phyloP scores from a whole-genome alignment of 2,797 vertebrate species.

The Rhinogobio ventralis region DNA sequence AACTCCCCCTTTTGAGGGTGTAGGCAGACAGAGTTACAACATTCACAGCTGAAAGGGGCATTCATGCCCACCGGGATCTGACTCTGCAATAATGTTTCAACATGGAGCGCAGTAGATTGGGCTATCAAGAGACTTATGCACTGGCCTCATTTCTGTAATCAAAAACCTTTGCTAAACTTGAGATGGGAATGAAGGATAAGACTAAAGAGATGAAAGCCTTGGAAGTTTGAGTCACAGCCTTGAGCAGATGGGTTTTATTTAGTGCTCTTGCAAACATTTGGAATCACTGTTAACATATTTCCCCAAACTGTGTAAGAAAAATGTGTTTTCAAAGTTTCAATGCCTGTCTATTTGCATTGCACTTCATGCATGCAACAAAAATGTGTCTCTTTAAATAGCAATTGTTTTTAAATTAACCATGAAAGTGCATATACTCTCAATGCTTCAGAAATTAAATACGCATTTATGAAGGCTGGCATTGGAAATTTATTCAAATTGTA shows the following conservation, averaged over 20 bases:
- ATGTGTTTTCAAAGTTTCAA: not conserved
- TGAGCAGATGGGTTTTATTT: slow-evolving; percentile 55
- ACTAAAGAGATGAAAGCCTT: not conserved
- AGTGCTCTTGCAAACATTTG: slow-evolving; percentile 41
- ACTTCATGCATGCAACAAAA: not conserved
- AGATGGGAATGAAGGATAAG: not conserved
- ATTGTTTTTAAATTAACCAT: not conserved
- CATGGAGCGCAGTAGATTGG: slow-evolving; percentile 17
- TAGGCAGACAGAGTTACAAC: slow-evolving; percentile 55
- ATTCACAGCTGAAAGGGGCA: slow-evolving; percentile 33
- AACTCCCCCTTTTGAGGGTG: slow-evolving; percentile 7
- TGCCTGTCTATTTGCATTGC: not conserved
- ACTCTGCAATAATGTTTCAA: slow-evolving; percentile 56
- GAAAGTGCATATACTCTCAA: not conserved
- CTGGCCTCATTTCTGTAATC: slow-evolving; percentile 20
- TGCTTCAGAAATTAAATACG: not conserved
- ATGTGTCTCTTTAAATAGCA: not conserved
- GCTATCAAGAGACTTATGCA: not conserved
- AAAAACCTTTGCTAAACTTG: slow-evolving; percentile 33
- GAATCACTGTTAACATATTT: slow-evolving; percentile 17
- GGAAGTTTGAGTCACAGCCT: not conserved
- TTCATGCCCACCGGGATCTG: slow-evolving; percentile 34
- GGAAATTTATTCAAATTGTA: not conserved
- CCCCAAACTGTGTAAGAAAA: slow-evolving; percentile 6
- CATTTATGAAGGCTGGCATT: not conserved